A percentile compares a stretch with the other conserved stretches of the same genome.
These are phyloP conservation scores for Sycophaga agraensis DNA, from an alignment of 1,140 invertebrate species.

Conservation along the genomic window DNA sequence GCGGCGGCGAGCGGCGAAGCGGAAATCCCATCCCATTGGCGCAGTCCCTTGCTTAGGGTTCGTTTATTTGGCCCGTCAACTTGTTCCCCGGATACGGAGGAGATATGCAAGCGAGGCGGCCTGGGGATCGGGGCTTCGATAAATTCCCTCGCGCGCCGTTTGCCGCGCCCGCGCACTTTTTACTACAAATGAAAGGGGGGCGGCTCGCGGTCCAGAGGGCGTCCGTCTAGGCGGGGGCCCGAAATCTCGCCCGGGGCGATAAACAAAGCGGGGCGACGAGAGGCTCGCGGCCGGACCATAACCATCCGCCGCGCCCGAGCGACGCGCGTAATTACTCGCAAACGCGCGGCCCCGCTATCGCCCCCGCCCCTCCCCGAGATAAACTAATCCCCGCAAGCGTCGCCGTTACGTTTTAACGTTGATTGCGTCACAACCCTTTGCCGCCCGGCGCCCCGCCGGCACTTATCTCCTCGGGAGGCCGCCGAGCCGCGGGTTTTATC, in stretches of 20 bases:
- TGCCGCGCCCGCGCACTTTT: conserved; percentile 4
- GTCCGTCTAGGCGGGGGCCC: no score
- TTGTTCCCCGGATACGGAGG: no score
- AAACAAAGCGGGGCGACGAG: no score
- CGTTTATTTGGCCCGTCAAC: no score
- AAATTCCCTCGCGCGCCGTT: not conserved
- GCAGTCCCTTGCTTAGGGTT: no score
- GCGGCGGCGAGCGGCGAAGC: no score
- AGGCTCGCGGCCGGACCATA: not conserved
- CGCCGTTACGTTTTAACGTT: conserved; percentile 53
- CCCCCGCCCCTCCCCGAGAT: conserved; percentile 39
- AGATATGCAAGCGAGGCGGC: no score
- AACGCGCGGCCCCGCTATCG: not conserved
- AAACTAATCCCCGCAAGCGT: conserved; percentile 53
- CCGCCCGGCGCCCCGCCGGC: conserved; percentile 37
- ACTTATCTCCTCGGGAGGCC: conserved; percentile 55
- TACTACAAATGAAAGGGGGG: conserved; percentile 19
- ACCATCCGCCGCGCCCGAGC: not conserved
- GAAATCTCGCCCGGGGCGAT: no score
- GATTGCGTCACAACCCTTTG: conserved; percentile 45
- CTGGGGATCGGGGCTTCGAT: no score
- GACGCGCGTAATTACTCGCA: conserved; percentile 19
- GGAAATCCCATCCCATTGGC: no score
- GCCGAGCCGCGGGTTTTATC: no score
- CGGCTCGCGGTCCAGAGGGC: no score